phyloP scores from a whole-genome alignment of 2,113 vertebrate species.

The Ailurus styani region DNA sequence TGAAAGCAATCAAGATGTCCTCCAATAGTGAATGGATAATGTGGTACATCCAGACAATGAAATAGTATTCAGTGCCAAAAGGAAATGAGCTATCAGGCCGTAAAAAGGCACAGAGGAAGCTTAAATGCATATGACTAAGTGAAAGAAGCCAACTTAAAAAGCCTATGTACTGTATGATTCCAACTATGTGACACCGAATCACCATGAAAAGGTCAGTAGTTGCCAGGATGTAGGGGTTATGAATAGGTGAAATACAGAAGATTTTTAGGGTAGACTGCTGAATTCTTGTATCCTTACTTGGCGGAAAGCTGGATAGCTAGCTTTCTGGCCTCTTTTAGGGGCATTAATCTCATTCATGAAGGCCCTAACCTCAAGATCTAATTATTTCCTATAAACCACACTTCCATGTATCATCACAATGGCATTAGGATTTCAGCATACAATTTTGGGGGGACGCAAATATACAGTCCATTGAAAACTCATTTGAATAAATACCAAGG shows the following conservation, averaged over 20 bases:
- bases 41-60: background rate
- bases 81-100: background rate
- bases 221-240: background rate
- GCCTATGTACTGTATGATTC: background rate
- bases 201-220: background rate
- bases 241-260: background rate
- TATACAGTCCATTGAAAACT: background rate
- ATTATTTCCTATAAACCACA: background rate
- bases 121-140: background rate
- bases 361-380: background rate
- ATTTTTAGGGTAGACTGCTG: background rate
- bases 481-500: background rate
- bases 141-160: background rate
- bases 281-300: background rate
- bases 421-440: background rate
- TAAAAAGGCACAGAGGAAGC: background rate
- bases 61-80: background rate
- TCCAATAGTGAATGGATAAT: background rate
- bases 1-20: background rate
- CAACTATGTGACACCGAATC: background rate
- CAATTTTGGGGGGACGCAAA: background rate
- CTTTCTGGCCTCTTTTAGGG: background rate
- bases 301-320: background rate
- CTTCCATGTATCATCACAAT: background rate
- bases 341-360: background rate